Evolutionary conservation across 2,888 invertebrate species (phyloP).

Genomic region (Neoitamus cyanurus): DNA sequence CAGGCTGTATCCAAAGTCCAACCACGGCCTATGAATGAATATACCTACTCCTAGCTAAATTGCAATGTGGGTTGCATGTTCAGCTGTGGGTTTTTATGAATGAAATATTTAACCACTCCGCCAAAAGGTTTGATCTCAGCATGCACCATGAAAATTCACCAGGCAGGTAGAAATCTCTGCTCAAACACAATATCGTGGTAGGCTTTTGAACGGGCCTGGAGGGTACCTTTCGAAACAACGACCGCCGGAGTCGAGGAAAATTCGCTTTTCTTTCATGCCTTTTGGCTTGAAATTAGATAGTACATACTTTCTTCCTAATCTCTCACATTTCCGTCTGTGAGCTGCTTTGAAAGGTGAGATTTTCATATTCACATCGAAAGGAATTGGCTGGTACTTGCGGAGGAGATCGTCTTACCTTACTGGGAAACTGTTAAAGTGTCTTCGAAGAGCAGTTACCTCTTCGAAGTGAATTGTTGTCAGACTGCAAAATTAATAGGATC

Average conservation of each 20-base stretch:
- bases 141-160: background rate
- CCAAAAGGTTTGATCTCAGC: background rate
- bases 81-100: background rate
- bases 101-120: background rate
- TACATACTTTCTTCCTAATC: background rate
- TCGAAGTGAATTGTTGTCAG: background rate
- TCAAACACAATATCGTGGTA: background rate
- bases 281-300: background rate
- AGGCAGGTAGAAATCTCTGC: background rate
- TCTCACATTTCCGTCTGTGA: background rate
- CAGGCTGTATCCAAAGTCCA: background rate
- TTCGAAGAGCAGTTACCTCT: background rate
- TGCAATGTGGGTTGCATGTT: background rate
- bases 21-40: background rate
- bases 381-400: background rate
- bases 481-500: background rate
- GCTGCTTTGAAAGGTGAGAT: background rate
- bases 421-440: background rate
- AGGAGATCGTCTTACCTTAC: background rate
- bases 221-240: background rate
- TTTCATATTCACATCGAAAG: background rate
- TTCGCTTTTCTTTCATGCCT: background rate
- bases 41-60: background rate
- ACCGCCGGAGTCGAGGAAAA: background rate
- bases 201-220: background rate